Conservation (phyloP, 2,113 vertebrate genomes). For the Acanthisitta chloris region DNA sequence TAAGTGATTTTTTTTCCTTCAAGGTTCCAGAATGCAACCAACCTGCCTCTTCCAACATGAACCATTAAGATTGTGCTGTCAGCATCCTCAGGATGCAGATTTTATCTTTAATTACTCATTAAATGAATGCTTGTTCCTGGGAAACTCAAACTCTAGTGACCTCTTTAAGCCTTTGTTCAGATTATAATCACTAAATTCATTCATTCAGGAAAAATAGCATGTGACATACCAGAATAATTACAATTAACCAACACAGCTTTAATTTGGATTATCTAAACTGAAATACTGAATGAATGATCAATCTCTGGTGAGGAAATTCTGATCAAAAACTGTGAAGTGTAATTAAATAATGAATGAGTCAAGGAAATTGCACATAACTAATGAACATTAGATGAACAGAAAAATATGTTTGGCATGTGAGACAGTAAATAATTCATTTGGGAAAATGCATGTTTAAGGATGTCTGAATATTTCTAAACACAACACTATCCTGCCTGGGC, state of each 20-base stretch:
- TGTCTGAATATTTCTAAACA: neutral
- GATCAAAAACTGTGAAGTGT: neutral
- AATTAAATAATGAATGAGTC: neutral
- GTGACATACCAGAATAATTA: slow-evolving; percentile 18
- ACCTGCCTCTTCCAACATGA: neutral
- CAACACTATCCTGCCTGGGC: neutral
- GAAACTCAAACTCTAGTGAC: slow-evolving; percentile 19
- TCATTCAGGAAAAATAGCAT: slow-evolving; percentile 41
- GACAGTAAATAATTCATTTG: neutral
- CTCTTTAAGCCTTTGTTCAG: slow-evolving; percentile 16
- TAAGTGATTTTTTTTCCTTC: neutral
- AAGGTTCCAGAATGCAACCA: neutral
- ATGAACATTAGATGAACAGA: neutral
- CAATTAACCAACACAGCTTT: slow-evolving; percentile 33
- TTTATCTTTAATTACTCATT: neutral
- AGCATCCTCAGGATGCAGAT: neutral
- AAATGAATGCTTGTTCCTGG: neutral
- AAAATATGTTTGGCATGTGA: neutral
- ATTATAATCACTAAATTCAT: slow-evolving; percentile 30
- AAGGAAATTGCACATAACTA: neutral
- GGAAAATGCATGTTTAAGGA: neutral
- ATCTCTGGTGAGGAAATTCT: neutral
- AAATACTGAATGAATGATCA: neutral
- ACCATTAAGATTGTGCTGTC: neutral
- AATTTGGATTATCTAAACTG: neutral